Evolutionary conservation across 2,113 vertebrate species (phyloP), one percentile per base, ranked within the genome.

Genomic region (Gadus chalcogrammus): DNA sequence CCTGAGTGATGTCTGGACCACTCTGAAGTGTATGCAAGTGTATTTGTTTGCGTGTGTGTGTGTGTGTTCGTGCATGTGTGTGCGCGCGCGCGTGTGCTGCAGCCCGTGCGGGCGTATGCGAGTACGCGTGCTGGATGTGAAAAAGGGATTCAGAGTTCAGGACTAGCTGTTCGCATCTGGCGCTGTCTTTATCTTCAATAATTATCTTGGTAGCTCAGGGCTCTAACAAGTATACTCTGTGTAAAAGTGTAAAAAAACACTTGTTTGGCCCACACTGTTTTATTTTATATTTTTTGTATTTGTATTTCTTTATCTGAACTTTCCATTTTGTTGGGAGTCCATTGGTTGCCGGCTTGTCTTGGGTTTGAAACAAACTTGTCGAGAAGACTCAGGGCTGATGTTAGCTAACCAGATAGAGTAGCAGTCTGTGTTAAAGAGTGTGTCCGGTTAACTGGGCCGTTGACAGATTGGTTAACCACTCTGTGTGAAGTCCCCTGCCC

Each of bases 181-280:
- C 79, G 15, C 79, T 65, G 58, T 81, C 76, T 76, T 77, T 81
- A 89, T 88, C 86, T 82, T 84, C 79, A 68, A 77, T 85, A 88
- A 87, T 87, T 84, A 86, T 83, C 69, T 71, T 72, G 62, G 77
- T 74, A 69, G 84, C 27, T 35, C 64, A 75, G 79, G 71, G 78
- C 63, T 80, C 72, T 75, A 71, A 85, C 88, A 83, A 87, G 78
- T 73, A 60, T 70, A 69, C 42, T 12, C 42, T 12, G 24, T 3
- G 24, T 24, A 24, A 24, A 48, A 48, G 42, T 48, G 42, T 48
- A 48, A 48, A 48, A 9, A 20, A 20, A 20, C n/a, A n/a, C n/a
- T n/a, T n/a, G n/a, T n/a, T 35, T 35, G 31, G 31, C 31, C 31
- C 31, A 35, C 31, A 35, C 31, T 48, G 38, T 42, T 42, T 2